Evolutionary conservation across 2,797 vertebrate genomes (phyloP).

Genomic region (Neomorphus geoffroyi): DNA sequence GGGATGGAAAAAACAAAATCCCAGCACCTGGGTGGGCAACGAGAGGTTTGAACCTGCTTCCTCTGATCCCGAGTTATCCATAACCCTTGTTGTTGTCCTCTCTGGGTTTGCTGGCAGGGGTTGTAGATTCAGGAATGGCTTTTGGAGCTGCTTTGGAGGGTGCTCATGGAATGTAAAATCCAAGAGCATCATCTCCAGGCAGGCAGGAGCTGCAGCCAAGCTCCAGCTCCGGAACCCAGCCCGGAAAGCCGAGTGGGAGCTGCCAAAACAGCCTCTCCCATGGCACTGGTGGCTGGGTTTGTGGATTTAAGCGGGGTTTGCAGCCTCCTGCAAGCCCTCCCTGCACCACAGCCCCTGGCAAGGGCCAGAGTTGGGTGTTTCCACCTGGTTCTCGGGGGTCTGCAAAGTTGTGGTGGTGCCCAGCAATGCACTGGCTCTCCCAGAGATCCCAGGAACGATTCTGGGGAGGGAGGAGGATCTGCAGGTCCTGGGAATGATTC

Average conservation of each 20-base stretch:
- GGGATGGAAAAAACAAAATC: no score
- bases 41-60: not conserved
- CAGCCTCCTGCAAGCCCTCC: not conserved
- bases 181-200: not conserved
- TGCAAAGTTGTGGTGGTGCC: not conserved
- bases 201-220: not conserved
- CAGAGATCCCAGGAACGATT: no score
- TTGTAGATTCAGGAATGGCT: not conserved
- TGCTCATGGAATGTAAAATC: not conserved
- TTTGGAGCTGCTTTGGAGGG: not conserved
- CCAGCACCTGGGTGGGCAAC: not conserved
- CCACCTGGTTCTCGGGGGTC: not conserved
- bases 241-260: rapidly evolving
- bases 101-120: not conserved
- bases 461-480: no score
- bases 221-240: not conserved
- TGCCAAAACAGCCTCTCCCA: not conserved
- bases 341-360: not conserved
- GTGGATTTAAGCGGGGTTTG: not conserved
- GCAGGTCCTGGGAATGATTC: no score
- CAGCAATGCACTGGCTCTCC: no score
- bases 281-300: rapidly evolving
- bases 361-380: no score
- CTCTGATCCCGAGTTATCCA: rapidly evolving
- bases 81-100: not conserved